A percentile compares a stretch with the other conserved stretches of the same genome.
Conservation (phyloP, 2,113 vertebrate genomes). For the Microtus ochrogaster region DNA sequence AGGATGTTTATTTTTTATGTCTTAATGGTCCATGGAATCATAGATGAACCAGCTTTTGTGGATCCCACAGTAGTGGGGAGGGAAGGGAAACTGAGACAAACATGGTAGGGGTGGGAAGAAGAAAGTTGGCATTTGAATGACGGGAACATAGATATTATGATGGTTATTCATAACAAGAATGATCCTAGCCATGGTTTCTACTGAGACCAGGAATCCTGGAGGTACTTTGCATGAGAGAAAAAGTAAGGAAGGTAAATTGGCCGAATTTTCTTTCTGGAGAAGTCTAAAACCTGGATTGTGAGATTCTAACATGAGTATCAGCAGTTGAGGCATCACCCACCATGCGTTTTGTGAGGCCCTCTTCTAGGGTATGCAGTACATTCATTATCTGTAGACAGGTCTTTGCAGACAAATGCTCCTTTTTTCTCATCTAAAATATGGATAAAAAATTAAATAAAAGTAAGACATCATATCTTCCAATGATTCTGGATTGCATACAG, state of each 20-base stretch:
- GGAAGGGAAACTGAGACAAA: neutral
- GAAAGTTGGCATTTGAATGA: neutral
- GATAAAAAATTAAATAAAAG: neutral
- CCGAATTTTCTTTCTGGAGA: neutral
- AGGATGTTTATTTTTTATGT: neutral
- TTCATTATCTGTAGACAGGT: neutral
- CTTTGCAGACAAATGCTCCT: neutral
- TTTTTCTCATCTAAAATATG: neutral
- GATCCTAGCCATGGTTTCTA: neutral
- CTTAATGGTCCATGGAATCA: neutral
- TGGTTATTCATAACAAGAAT: neutral
- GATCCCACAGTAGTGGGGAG: neutral
- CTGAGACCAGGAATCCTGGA: neutral
- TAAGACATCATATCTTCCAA: neutral
- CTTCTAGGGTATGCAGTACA: neutral
- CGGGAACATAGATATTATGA: neutral
- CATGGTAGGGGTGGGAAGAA: neutral
- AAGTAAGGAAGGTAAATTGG: neutral
- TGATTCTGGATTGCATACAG: neutral
- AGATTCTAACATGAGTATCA: neutral
- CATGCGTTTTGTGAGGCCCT: neutral
- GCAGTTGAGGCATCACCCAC: neutral
- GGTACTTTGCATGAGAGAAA: too few relatives aligned
- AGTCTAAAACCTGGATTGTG: too few relatives aligned
- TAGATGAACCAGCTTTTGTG: neutral